Evolutionary conservation across 2,797 vertebrate genomes (phyloP).

Genomic region (Mormyrops attenuatus): DNA sequence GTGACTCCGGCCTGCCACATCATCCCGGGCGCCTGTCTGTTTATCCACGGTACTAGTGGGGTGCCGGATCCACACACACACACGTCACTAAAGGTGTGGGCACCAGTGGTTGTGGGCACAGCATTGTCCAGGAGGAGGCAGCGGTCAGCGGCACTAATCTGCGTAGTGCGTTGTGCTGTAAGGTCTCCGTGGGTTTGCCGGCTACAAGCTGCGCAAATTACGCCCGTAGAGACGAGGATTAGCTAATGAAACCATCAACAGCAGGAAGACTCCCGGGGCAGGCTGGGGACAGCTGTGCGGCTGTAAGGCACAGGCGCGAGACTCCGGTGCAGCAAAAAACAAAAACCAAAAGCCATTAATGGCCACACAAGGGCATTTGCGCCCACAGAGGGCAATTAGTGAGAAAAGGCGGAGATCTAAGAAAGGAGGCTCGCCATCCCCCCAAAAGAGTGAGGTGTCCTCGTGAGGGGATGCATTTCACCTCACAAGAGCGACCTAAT

Average conservation of each 20-base stretch:
- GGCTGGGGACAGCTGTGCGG: not conserved
- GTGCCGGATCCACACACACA: not conserved
- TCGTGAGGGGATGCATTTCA: not conserved
- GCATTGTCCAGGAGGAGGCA: not conserved
- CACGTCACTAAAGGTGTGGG: no score
- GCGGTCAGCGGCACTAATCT: not conserved
- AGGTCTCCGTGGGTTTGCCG: not conserved
- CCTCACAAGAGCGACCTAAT: not conserved
- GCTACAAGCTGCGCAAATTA: conserved; percentile 4
- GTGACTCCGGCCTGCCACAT: not conserved
- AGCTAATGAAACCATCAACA: conserved; percentile 3
- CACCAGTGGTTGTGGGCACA: not conserved
- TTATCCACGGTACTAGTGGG: not conserved
- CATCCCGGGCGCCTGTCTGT: not conserved
- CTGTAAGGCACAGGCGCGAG: not conserved
- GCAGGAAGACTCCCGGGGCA: not conserved
- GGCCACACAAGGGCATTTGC: not conserved
- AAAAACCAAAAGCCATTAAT: not conserved
- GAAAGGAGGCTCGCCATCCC: not conserved
- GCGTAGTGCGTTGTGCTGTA: not conserved
- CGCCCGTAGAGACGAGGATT: not conserved
- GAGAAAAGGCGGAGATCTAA: not conserved
- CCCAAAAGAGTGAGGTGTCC: not conserved
- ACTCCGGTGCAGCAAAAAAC: not conserved
- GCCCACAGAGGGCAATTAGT: conserved; percentile 9